These are phyloP conservation scores for Drosophila gunungcola DNA, from an alignment of 1,140 invertebrate species.

Conservation along the genomic window DNA sequence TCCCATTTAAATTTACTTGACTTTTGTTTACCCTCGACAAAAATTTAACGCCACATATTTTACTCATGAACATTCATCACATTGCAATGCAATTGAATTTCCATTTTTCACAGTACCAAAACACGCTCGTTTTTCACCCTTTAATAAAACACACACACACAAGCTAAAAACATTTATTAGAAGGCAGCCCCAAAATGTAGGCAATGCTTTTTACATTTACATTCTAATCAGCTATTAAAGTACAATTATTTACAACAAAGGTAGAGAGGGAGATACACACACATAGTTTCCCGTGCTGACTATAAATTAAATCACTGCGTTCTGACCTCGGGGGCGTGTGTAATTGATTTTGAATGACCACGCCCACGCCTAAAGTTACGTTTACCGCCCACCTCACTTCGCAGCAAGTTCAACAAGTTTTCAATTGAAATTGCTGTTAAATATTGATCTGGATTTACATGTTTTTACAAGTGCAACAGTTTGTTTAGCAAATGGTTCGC, in stretches of 20 bases:
- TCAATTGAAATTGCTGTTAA: constrained; percentile 53
- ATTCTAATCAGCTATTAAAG: constrained; percentile 78
- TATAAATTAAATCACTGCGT: constrained; percentile 70
- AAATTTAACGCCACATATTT: constrained; percentile 80
- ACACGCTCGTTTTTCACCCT: background rate
- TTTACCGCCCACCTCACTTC: constrained; percentile 3
- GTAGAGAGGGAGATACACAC: background rate
- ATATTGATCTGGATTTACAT: constrained; percentile 40
- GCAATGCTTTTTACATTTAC: constrained; percentile 48
- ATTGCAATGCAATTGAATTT: constrained; percentile 68
- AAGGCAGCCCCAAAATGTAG: constrained; percentile 54
- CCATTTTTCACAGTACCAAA: constrained; percentile 54
- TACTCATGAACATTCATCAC: constrained; percentile 72
- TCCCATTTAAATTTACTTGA: constrained; percentile 19
- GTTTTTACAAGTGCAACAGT: constrained; percentile 15
- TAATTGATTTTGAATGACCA: constrained; percentile 69
- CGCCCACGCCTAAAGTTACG: constrained; percentile 43
- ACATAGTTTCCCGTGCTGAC: constrained; percentile 11
- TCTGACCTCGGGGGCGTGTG: constrained; percentile 55
- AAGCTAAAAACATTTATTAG: constrained; percentile 30
- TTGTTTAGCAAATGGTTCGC: constrained; percentile 17
- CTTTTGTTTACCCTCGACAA: constrained; percentile 45
- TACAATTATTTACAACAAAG: constrained; percentile 52
- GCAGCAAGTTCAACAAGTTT: constrained; percentile 54
- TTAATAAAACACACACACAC: constrained; percentile 3